Conservation (phyloP, 92 coral and sea anemone species). For the Parazoanthus darwini region DNA sequence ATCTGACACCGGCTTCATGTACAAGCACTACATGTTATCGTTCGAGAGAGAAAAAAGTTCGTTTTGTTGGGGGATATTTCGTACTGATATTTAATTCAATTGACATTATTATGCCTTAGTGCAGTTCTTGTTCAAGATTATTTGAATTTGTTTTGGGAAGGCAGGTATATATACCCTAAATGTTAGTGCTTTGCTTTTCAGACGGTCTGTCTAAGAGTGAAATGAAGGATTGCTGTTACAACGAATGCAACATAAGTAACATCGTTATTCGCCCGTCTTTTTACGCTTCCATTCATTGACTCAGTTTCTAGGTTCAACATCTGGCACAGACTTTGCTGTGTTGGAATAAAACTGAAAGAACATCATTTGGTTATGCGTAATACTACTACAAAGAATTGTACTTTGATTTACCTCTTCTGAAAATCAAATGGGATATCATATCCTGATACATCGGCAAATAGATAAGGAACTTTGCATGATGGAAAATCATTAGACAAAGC, state of each 20-base stretch:
- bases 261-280: not conserved
- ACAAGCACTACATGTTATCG: conserved; percentile 6
- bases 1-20: conserved; percentile 23
- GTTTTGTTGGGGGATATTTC: not conserved
- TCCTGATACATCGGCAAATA: too few relatives aligned
- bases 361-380: too few relatives aligned
- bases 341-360: too few relatives aligned
- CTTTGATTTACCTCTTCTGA: not conserved
- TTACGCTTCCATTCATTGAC: conserved; percentile 32
- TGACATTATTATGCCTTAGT: conserved; percentile 12
- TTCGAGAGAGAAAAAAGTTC: too few relatives aligned
- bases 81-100: conserved; percentile 36
- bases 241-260: not conserved
- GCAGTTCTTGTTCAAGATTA: conserved; percentile 32
- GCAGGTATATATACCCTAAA: not conserved
- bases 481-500: too few relatives aligned
- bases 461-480: too few relatives aligned
- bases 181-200: too few relatives aligned
- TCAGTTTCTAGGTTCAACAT: conserved; percentile 25
- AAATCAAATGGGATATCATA: too few relatives aligned
- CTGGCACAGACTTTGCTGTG: not conserved
- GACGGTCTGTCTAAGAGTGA: not conserved
- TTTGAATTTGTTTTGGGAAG: conserved; percentile 32
- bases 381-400: too few relatives aligned
- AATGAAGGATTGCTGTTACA: conserved; percentile 33